Base-by-base conservation (phyloP, 1,140 invertebrate genomes). In the Zelostemma sp. region DNA sequence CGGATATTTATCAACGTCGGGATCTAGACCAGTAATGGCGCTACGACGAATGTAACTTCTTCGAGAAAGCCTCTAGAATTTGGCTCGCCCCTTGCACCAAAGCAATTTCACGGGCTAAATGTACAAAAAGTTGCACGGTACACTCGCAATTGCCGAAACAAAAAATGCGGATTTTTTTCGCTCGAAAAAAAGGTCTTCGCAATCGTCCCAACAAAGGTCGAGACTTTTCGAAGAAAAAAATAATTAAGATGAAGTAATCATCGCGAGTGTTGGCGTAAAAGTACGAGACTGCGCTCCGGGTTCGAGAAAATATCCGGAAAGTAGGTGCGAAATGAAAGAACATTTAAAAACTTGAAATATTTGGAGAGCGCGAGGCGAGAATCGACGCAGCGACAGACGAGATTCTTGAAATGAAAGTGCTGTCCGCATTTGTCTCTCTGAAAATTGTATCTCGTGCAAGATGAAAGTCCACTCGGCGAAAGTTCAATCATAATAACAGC, bases 1-100 rank as follows among this genome's bases (percentile, higher is more conserved):
- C 69, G 60, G 69, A 72, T 72, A 72, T 72, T 72, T 72, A 72
- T 72, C 69, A 72, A 67, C 50, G 69, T 72, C 69, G 59, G 69
- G 59, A 72, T 72, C 63, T 72, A 67, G 69, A 72, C 69, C 68
- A 60, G 59, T 45, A 63, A 67, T 72, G 68, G 63, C 57, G 63
- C 55, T 60, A 67, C 55, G 63, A 67, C 68, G 68, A 60, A 59
- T 56, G 68, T 72, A 67, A 63, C 59, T 66, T 59, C 63, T 72
- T 72, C 68, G 63, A 67, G 68, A 67, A 72, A 67, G 63, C 63
- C 43, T 54, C 45, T 61, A 62, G 41, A 70, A 65, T 62, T 65
- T 43, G 54, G 19, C 55, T 41, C 50, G 11, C 25, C 67, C 25
- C 43, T 35, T 46, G 46, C 38, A 47, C 60, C 17, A 16, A 56